A percentile compares a stretch with the other conserved stretches of the same genome.
These are phyloP conservation scores for Megalops cyprinoides DNA, from an alignment of 2,797 vertebrate genomes.

Conservation along the genomic window DNA sequence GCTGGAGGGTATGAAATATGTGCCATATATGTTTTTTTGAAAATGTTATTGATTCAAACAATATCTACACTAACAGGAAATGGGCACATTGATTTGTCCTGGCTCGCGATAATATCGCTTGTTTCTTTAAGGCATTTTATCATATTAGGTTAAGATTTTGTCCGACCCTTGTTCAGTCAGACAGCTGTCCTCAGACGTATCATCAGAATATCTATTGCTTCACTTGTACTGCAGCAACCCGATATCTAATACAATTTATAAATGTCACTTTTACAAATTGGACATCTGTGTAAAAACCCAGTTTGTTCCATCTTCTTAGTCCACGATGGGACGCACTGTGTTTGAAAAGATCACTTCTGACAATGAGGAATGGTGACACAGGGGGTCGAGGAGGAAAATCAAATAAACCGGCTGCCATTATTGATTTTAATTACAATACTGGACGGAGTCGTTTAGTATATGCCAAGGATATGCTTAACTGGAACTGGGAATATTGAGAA, in stretches of 20 bases:
- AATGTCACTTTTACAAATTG: constrained; percentile 51
- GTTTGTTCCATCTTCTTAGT: constrained; percentile 35
- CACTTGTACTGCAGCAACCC: not conserved
- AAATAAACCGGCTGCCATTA: constrained; percentile 42
- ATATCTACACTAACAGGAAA: not conserved
- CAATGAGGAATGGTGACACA: constrained; percentile 40
- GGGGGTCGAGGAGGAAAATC: constrained; percentile 33
- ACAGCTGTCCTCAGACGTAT: constrained; percentile 3
- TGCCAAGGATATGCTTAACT: not conserved
- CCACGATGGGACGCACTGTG: constrained; percentile 39
- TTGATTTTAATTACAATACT: constrained; percentile 45
- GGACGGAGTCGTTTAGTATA: not conserved
- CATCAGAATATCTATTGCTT: not conserved
- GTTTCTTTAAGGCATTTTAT: constrained; percentile 11
- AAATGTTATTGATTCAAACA: not conserved
- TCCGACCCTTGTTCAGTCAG: not conserved
- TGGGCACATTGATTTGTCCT: not conserved
- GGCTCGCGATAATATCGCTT: constrained; percentile 22
- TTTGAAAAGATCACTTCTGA: constrained; percentile 48
- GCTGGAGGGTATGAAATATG: too few relatives aligned
- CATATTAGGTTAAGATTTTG: constrained; percentile 9
- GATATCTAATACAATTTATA: constrained; percentile 40
- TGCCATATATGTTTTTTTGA: not conserved
- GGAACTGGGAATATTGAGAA: not conserved
- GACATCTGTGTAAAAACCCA: constrained; percentile 47